Evolutionary conservation across 2,113 vertebrate genomes (phyloP).

Genomic region (Varanus komodoensis): DNA sequence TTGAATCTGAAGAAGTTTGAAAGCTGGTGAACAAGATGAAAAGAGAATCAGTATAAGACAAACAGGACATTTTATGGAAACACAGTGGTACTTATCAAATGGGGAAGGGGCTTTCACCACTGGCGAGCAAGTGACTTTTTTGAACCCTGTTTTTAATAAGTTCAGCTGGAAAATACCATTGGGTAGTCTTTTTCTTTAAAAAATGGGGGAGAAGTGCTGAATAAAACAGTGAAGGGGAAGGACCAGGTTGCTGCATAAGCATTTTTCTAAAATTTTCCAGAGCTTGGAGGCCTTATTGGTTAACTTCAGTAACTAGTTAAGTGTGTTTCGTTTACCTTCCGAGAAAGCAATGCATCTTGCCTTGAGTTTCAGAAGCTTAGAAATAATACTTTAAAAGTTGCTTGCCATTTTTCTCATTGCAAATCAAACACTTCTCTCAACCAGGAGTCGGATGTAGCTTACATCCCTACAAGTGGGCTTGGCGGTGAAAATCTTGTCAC

Average conservation of each 20-base stretch:
- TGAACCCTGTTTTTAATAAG: background rate
- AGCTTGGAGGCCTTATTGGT: background rate
- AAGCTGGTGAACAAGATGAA: background rate
- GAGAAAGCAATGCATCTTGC: background rate
- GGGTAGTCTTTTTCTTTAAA: background rate
- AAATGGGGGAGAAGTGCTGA: background rate
- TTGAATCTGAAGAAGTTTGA: background rate
- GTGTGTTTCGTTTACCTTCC: background rate
- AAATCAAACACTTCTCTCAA: constrained; percentile 54
- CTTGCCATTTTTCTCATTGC: background rate
- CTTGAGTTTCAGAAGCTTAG: background rate
- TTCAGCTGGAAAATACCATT: background rate
- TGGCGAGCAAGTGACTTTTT: background rate
- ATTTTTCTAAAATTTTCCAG: background rate
- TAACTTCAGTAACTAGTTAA: background rate
- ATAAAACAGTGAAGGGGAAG: background rate
- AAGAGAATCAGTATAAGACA: background rate
- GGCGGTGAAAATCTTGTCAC: constrained; percentile 93
- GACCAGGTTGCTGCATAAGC: no score
- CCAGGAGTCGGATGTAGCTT: constrained; percentile 95
- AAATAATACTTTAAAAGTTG: background rate
- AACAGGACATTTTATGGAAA: background rate
- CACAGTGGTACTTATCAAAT: background rate
- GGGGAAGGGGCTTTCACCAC: background rate
- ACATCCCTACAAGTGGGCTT: constrained; percentile 94